Conservation (phyloP, 2,888 invertebrate species). For the Melanargia galathea region DNA sequence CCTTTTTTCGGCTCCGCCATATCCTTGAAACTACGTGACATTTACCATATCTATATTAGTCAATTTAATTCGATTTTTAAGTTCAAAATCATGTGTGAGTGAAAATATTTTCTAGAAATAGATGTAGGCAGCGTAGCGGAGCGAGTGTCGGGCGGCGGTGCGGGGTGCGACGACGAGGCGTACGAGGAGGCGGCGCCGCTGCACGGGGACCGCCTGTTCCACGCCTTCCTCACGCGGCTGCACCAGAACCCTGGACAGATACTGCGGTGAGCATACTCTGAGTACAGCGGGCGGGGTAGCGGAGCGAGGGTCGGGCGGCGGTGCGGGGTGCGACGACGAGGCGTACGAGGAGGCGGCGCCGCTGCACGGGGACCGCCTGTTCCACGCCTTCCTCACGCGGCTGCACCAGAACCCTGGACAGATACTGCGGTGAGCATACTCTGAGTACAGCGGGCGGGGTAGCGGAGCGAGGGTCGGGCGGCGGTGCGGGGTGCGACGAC, state of each 20-base stretch:
- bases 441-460: conserved; percentile 44
- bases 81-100: no score
- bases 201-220: conserved; percentile 92
- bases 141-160: conserved; percentile 46
- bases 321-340: conserved; percentile 77
- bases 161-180: conserved; percentile 80
- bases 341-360: conserved; percentile 90
- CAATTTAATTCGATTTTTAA: no score
- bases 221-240: conserved; percentile 88
- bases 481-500: conserved; percentile 57
- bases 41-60: no score
- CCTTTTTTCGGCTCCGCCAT: no score
- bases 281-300: conserved; percentile 45
- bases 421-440: conserved; percentile 86
- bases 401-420: conserved; percentile 90
- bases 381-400: conserved; percentile 89
- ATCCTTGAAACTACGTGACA: no score
- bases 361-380: conserved; percentile 91
- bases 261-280: conserved; percentile 83
- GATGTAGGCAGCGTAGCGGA: conserved; percentile 53
- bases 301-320: conserved; percentile 47
- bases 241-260: conserved; percentile 91
- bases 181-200: conserved; percentile 91
- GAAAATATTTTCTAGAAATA: conserved; percentile 54
- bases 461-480: conserved; percentile 46